phyloP scores from a whole-genome alignment of 2,113 vertebrate species.

The Platysteira castanea region DNA sequence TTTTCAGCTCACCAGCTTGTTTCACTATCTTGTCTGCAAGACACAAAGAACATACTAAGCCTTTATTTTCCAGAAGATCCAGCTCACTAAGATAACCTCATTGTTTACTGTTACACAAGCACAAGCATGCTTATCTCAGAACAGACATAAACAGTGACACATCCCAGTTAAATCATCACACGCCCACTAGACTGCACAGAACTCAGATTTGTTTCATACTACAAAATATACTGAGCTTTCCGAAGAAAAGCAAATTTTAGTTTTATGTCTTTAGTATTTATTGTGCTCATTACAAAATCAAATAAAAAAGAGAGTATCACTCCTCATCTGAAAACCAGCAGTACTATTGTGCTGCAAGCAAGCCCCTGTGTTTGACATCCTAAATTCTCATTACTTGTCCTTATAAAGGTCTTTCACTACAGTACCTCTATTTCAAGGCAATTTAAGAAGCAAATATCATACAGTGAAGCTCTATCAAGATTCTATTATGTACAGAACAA shows the following conservation, averaged over 20 bases:
- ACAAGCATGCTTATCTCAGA: not conserved
- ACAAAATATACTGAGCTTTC: not conserved
- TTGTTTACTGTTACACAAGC: constrained; percentile 12
- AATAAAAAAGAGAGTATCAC: not conserved
- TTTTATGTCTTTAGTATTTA: not conserved
- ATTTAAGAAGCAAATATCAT: not conserved
- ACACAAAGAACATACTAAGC: constrained; percentile 13
- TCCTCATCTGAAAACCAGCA: not conserved
- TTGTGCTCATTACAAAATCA: not conserved
- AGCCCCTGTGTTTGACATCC: rapidly evolving
- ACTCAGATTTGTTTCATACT: not conserved
- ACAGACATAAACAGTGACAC: not conserved
- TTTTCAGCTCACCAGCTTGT: constrained; percentile 82
- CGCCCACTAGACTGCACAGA: not conserved
- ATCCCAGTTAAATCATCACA: not conserved
- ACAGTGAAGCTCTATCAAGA: not conserved
- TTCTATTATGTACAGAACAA: not conserved
- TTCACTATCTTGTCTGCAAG: constrained; percentile 91
- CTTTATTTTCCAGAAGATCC: not conserved
- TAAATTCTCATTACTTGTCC: not conserved
- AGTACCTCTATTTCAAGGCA: not conserved
- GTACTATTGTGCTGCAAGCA: not conserved
- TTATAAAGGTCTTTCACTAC: not conserved
- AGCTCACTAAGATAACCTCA: not conserved
- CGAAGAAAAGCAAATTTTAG: not conserved